Evolutionary conservation across 2,113 vertebrate genomes (phyloP).

Genomic region (Micronycteris hirsuta): DNA sequence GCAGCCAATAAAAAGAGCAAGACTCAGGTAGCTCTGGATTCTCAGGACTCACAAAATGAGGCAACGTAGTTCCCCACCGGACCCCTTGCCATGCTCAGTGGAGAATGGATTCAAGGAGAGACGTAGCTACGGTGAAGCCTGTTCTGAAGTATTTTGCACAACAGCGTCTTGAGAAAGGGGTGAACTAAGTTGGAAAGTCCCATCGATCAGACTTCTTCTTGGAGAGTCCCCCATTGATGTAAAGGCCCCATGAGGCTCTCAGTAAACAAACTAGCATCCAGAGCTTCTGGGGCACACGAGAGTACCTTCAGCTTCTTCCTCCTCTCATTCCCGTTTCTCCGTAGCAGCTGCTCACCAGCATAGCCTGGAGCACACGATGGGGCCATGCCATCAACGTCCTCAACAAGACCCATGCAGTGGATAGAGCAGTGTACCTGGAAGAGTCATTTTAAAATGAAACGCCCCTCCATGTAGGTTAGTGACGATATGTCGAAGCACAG

Average conservation of each 20-base stretch:
- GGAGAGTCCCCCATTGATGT: no score
- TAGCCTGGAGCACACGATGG: rapidly evolving
- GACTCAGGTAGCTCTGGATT: neutral
- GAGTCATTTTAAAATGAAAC: neutral
- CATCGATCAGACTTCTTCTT: neutral
- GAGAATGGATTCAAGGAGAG: neutral
- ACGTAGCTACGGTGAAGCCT: neutral
- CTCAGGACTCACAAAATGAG: neutral
- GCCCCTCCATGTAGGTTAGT: rapidly evolving
- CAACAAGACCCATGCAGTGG: neutral
- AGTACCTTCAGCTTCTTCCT: neutral
- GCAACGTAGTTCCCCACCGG: no score
- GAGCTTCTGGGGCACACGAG: neutral
- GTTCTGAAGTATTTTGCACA: neutral
- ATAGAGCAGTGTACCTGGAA: rapidly evolving
- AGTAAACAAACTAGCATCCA: neutral
- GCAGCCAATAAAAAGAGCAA: neutral
- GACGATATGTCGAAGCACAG: rapidly evolving
- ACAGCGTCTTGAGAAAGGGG: neutral
- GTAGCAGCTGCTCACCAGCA: no score
- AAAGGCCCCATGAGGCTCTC: neutral
- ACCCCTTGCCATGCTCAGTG: neutral
- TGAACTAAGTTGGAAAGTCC: neutral
- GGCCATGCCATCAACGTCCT: rapidly evolving
- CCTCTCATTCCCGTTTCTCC: neutral